Evolutionary conservation across 2,797 vertebrate species (phyloP).

Genomic region (Sternarchorhynchus goeldii): DNA sequence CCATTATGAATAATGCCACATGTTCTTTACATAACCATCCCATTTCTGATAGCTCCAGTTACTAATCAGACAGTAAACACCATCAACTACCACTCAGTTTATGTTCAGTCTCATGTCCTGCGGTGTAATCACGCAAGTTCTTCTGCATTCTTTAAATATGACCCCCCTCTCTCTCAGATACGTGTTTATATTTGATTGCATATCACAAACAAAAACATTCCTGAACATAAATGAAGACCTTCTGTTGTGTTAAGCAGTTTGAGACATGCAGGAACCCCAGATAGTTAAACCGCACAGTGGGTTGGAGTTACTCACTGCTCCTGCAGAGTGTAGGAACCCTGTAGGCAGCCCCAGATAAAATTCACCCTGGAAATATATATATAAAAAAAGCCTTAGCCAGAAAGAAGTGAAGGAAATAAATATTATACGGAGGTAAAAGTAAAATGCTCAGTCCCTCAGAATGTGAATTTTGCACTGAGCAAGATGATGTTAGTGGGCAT

Average conservation of each 20-base stretch:
- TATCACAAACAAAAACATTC: neutral
- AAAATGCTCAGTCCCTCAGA: constrained; percentile 2
- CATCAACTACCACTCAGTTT: neutral
- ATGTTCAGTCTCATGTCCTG: neutral
- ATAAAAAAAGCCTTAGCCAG: constrained; percentile 12
- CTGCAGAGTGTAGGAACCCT: neutral
- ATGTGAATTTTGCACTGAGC: constrained; percentile 33
- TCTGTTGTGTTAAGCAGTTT: neutral
- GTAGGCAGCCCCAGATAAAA: neutral
- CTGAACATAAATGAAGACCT: neutral
- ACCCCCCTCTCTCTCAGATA: no score
- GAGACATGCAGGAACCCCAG: neutral
- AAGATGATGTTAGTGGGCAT: constrained; percentile 25
- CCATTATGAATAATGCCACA: neutral
- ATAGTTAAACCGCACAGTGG: neutral
- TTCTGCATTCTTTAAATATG: neutral
- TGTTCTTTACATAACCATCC: neutral
- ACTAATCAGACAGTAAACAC: constrained; percentile 2
- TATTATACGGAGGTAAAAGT: constrained; percentile 12
- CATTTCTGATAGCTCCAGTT: neutral
- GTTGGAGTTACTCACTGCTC: neutral
- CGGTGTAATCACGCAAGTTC: neutral
- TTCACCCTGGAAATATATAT: neutral
- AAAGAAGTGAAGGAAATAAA: constrained; percentile 33
- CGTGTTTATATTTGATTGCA: constrained; percentile 3